Conservation (phyloP, 2,888 invertebrate species). For the Acrobasis consociella region DNA sequence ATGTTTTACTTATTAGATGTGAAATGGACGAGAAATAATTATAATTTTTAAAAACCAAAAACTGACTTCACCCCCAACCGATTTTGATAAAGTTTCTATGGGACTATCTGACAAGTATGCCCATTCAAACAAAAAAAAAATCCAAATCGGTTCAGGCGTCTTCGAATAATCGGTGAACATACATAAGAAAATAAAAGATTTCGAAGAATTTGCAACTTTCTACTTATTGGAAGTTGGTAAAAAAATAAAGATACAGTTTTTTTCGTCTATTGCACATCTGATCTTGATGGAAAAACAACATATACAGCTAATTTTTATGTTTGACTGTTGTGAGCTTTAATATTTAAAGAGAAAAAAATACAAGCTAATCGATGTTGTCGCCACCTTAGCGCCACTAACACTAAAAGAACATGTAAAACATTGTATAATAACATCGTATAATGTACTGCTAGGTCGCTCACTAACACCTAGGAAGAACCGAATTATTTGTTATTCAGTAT, state of each 20-base stretch:
- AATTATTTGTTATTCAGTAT: slow-evolving; percentile 26
- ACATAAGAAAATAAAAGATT: too few species aligned
- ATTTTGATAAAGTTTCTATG: too few species aligned
- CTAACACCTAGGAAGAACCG: slow-evolving; percentile 30
- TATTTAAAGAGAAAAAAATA: slow-evolving; percentile 7
- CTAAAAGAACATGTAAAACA: slow-evolving; percentile 25
- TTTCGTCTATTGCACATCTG: background rate
- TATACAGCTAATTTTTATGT: background rate
- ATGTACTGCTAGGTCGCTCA: slow-evolving; percentile 30
- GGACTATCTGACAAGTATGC: too few species aligned
- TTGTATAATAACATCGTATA: slow-evolving; percentile 34
- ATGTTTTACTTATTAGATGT: background rate
- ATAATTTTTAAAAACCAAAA: too few species aligned
- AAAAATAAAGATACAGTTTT: background rate
- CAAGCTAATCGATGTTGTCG: slow-evolving; percentile 40
- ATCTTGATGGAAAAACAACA: background rate
- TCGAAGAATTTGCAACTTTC: too few species aligned
- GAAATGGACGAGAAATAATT: too few species aligned
- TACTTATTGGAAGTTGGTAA: too few species aligned
- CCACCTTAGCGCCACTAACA: slow-evolving; percentile 31
- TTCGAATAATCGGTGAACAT: too few species aligned
- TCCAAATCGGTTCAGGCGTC: too few species aligned
- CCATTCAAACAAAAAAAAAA: too few species aligned
- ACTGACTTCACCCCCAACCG: too few species aligned
- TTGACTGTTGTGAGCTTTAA: slow-evolving; percentile 10